These are phyloP conservation scores for Carassius auratus DNA, from an alignment of 2,113 vertebrate species.

Conservation along the genomic window DNA sequence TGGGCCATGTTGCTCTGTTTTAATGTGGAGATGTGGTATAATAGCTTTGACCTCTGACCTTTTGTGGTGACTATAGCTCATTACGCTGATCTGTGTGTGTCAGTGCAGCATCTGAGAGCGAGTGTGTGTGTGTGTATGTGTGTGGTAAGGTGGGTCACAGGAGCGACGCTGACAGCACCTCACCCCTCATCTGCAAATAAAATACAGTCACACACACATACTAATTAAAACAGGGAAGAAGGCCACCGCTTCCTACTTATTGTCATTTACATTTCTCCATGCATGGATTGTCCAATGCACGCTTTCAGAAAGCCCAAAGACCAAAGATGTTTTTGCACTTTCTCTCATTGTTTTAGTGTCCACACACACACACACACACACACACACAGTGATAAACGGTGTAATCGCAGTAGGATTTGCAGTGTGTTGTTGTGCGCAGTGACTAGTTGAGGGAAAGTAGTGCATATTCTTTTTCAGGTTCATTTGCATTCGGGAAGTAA, in stretches of 20 bases:
- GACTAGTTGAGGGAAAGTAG: too few species aligned
- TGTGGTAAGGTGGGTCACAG: constrained; percentile 27
- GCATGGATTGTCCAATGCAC: not conserved
- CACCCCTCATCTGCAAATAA: constrained; percentile 34
- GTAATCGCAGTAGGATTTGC: not conserved
- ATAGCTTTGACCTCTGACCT: constrained; percentile 77
- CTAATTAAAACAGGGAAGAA: constrained; percentile 27
- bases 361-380: too few species aligned
- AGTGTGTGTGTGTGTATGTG: constrained; percentile 19
- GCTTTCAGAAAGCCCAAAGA: not conserved
- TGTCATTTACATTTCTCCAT: not conserved
- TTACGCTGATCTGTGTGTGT: constrained; percentile 72
- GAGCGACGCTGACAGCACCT: constrained; percentile 18
- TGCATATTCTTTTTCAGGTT: not conserved
- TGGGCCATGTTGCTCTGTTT: constrained; percentile 55
- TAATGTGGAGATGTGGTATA: constrained; percentile 73
- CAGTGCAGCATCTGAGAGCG: constrained; percentile 58
- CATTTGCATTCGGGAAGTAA: too few species aligned
- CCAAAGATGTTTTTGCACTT: not conserved
- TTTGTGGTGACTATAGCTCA: constrained; percentile 69
- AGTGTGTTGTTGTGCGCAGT: not conserved
- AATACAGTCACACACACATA: constrained; percentile 38
- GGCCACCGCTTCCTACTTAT: not conserved
- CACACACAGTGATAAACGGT: not conserved
- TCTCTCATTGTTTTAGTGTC: not conserved